Evolutionary conservation across 2,888 invertebrate species (phyloP).

Genomic region (Xestia sexstrigata): DNA sequence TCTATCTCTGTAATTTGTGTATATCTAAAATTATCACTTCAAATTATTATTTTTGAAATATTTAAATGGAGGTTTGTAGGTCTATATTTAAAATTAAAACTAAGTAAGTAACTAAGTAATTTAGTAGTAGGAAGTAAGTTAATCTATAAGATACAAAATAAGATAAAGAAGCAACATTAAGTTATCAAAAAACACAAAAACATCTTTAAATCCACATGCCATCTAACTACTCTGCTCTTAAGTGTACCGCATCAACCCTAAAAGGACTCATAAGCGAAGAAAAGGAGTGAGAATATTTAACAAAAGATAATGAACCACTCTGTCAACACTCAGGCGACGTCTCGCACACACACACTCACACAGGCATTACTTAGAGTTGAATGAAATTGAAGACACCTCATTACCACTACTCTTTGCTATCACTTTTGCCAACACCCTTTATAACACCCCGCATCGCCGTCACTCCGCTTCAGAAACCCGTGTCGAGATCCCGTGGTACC

Average conservation of each 20-base stretch:
- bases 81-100: not conserved
- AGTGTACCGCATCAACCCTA: conserved; percentile 21
- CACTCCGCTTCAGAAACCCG: conserved; percentile 51
- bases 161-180: not conserved
- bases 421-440: conserved; percentile 30
- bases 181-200: conserved; percentile 16
- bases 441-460: conserved; percentile 20
- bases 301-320: conserved; percentile 77
- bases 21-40: not conserved
- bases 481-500: conserved; percentile 64
- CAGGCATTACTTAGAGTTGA: conserved; percentile 68
- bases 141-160: not conserved
- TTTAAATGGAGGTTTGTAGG: not conserved
- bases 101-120: too few species aligned
- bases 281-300: conserved; percentile 64
- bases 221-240: conserved; percentile 20
- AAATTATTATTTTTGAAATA: not conserved
- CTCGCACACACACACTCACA: conserved; percentile 61
- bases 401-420: conserved; percentile 60
- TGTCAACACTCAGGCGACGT: conserved; percentile 72
- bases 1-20: too few species aligned
- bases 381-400: conserved; percentile 70
- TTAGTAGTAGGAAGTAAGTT: too few species aligned
- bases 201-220: conserved; percentile 18
- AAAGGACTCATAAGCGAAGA: conserved; percentile 43